phyloP scores from a whole-genome alignment of 2,797 vertebrate genomes.

The Sebastolobus alascanus region DNA sequence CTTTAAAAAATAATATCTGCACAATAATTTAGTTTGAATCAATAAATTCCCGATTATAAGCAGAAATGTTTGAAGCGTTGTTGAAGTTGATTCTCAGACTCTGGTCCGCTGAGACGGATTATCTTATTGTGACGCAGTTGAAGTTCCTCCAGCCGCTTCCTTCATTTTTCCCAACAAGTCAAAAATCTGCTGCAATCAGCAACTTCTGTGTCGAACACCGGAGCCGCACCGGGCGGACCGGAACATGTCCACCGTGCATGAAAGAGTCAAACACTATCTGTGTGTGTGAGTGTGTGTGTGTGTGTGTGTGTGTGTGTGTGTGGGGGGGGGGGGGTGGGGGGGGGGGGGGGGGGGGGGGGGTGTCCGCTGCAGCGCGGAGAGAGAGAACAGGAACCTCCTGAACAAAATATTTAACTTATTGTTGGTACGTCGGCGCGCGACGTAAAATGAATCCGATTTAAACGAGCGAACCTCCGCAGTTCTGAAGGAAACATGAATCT shows the following conservation, averaged over 20 bases:
- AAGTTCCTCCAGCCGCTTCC: constrained; percentile 83
- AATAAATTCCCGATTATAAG: not conserved
- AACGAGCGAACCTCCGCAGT: not conserved
- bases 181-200: constrained; percentile 85
- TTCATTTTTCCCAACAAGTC: constrained; percentile 19
- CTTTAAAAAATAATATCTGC: not conserved
- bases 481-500: not conserved
- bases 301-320: too few relatives aligned
- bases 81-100: too few relatives aligned
- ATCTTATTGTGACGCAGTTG: constrained; percentile 88
- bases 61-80: too few relatives aligned
- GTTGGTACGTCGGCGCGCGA: not conserved
- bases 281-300: too few relatives aligned
- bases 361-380: too few relatives aligned
- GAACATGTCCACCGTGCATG: constrained; percentile 6
- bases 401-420: too few relatives aligned
- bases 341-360: too few relatives aligned
- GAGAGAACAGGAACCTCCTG: too few relatives aligned
- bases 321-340: too few relatives aligned
- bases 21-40: not conserved
- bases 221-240: constrained; percentile 73
- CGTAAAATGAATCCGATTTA: not conserved
- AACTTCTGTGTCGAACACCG: constrained; percentile 86
- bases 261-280: not conserved
- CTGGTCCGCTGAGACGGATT: not conserved